Conservation (phyloP, 2,888 invertebrate genomes). For the Meliscaeva auricollis region DNA sequence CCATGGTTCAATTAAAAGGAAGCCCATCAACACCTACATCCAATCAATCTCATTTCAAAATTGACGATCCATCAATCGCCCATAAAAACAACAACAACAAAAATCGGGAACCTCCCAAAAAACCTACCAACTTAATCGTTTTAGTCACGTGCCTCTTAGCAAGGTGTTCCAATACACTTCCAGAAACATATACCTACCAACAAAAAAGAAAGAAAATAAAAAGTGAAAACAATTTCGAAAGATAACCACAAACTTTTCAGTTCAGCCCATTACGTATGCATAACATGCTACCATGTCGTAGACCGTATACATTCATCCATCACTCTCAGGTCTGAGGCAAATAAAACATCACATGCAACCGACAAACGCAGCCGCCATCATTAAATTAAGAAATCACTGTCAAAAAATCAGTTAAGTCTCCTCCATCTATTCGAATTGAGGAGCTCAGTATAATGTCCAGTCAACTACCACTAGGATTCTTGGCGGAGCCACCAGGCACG, state of each 20-base stretch:
- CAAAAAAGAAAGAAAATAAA: neutral
- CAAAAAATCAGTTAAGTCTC: slow-evolving; percentile 80
- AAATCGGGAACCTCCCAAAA: neutral
- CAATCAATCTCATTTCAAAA: slow-evolving; percentile 41
- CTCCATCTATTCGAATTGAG: slow-evolving; percentile 46
- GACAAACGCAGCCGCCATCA: slow-evolving; percentile 70
- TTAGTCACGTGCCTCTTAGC: slow-evolving; percentile 41
- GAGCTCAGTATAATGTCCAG: slow-evolving; percentile 15
- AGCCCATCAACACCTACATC: slow-evolving; percentile 32
- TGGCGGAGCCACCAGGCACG: slow-evolving; percentile 47
- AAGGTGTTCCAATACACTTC: neutral
- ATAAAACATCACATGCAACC: slow-evolving; percentile 56
- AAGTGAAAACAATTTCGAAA: slow-evolving; percentile 18
- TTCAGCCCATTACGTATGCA: slow-evolving; percentile 58
- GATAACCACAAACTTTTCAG: slow-evolving; percentile 8
- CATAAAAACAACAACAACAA: neutral
- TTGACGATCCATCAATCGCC: slow-evolving; percentile 37
- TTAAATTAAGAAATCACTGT: slow-evolving; percentile 81
- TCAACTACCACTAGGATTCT: slow-evolving; percentile 37
- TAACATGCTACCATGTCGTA: slow-evolving; percentile 49
- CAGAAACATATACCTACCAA: neutral
- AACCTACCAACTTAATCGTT: slow-evolving; percentile 31
- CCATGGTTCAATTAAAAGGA: slow-evolving; percentile 27
- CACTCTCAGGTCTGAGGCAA: slow-evolving; percentile 35
- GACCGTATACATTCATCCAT: slow-evolving; percentile 56